Percentiles rank a stretch among this genome's conserved stretches.
phyloP scores from a whole-genome alignment of 1,140 invertebrate species.

The Heliconius melpomene region DNA sequence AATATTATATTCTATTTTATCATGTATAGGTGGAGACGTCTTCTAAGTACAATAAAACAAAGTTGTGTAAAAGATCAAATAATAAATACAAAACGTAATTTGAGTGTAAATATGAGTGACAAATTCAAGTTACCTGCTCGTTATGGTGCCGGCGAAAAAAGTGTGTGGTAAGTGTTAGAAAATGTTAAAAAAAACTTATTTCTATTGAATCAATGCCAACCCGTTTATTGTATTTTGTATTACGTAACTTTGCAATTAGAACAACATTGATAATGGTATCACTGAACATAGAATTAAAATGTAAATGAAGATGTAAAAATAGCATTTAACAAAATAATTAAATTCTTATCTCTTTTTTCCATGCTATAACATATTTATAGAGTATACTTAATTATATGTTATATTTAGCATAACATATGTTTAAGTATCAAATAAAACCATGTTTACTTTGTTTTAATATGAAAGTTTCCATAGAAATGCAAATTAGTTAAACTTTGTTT shows the following conservation, averaged over 20 bases:
- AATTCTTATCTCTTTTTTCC: neutral
- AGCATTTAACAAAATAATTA: neutral
- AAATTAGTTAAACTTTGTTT: neutral
- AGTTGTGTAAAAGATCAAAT: constrained; percentile 30
- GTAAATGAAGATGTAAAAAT: neutral
- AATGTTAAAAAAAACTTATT: constrained; percentile 9
- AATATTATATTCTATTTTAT: constrained; percentile 21
- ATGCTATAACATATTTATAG: too few relatives aligned
- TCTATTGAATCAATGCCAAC: neutral
- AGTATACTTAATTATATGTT: too few relatives aligned
- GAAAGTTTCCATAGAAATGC: neutral
- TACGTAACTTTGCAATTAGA: neutral
- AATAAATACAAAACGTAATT: constrained; percentile 20
- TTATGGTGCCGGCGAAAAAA: constrained; percentile 83
- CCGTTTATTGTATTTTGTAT: neutral
- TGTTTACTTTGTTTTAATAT: neutral
- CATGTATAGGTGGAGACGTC: constrained; percentile 59
- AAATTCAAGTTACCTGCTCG: constrained; percentile 84
- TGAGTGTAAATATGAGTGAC: constrained; percentile 52
- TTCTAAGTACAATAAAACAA: constrained; percentile 40
- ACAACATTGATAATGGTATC: neutral
- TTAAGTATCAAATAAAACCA: neutral
- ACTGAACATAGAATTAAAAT: neutral
- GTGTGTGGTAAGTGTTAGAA: constrained; percentile 78
- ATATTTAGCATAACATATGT: neutral